Evolutionary conservation across 2,888 invertebrate genomes (phyloP).

Genomic region (Pomacea canaliculata): DNA sequence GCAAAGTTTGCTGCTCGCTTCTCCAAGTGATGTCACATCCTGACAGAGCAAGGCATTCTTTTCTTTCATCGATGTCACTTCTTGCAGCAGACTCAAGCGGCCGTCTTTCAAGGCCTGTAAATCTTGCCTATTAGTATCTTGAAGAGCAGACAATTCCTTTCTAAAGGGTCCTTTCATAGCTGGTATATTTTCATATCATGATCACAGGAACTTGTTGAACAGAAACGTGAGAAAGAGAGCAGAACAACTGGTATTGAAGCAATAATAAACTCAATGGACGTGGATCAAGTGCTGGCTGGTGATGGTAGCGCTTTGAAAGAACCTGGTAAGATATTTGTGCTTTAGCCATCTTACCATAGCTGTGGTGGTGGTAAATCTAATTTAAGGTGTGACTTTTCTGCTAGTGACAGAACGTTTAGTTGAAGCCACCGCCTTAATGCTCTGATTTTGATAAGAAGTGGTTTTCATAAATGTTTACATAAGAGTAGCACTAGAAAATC

Average conservation of each 20-base stretch:
- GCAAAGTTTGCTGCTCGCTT: background rate
- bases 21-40: background rate
- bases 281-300: conserved; percentile 48
- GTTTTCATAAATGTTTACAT: too few relatives aligned
- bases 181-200: background rate
- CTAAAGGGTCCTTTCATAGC: background rate
- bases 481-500: too few relatives aligned
- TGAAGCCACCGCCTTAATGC: too few relatives aligned
- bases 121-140: background rate
- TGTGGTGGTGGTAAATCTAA: too few relatives aligned
- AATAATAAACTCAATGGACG: conserved; percentile 39
- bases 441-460: too few relatives aligned
- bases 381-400: too few relatives aligned
- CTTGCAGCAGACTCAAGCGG: background rate
- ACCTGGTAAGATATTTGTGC: conserved; percentile 40
- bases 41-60: background rate
- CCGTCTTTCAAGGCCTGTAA: background rate
- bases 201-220: conserved; percentile 47
- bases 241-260: conserved; percentile 40
- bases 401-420: too few relatives aligned
- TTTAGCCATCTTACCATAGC: background rate
- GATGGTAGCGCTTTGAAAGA: conserved; percentile 52
- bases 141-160: background rate
- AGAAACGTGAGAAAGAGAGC: conserved; percentile 46
- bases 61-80: background rate